Conservation (phyloP, 2,113 vertebrate genomes). For the Hemicordylus capensis region DNA sequence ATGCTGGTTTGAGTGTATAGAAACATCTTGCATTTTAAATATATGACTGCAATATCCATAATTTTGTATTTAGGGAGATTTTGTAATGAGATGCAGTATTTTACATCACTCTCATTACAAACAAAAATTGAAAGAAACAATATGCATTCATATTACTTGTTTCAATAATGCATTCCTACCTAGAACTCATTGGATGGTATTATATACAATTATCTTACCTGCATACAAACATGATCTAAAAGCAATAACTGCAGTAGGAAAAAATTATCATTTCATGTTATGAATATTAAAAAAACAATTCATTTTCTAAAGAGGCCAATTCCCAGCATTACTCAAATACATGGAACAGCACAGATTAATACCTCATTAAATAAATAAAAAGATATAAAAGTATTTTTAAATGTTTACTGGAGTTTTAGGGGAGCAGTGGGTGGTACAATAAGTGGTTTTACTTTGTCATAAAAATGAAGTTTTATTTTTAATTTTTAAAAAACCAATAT, state of each 20-base stretch:
- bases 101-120: constrained; percentile 16
- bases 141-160: constrained; percentile 33
- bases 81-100: constrained; percentile 23
- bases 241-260: not conserved
- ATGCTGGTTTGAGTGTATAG: constrained; percentile 37
- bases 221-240: not conserved
- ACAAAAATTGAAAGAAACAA: constrained; percentile 25
- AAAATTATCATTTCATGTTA: not conserved
- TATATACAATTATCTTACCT: constrained; percentile 26
- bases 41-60: constrained; percentile 16
- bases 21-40: constrained; percentile 3
- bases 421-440: not conserved
- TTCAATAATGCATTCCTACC: constrained; percentile 2
- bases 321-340: not conserved
- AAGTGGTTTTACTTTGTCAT: not conserved
- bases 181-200: constrained; percentile 30
- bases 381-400: not conserved
- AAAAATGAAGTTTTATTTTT: not conserved
- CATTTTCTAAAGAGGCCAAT: constrained; percentile 25
- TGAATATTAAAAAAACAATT: constrained; percentile 16
- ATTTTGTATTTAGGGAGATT: constrained; percentile 23
- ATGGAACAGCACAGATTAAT: not conserved
- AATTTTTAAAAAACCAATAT: not conserved
- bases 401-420: not conserved
- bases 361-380: not conserved